These are phyloP conservation scores for Gymnocheta viridis DNA, from an alignment of 2,888 invertebrate species.

Conservation along the genomic window DNA sequence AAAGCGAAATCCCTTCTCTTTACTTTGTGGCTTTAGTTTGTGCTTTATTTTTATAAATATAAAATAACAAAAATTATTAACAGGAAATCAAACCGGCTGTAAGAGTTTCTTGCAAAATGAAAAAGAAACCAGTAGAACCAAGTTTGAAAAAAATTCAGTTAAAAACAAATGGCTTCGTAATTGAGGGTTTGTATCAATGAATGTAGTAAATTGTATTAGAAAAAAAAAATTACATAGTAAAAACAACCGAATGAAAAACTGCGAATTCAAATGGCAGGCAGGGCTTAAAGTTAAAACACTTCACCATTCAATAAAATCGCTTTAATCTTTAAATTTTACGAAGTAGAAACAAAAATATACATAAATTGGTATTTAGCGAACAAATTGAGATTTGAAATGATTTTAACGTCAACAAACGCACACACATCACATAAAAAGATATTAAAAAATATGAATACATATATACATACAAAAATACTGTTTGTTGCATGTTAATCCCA, in stretches of 20 bases:
- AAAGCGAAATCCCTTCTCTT: constrained; percentile 24
- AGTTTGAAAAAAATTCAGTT: constrained; percentile 22
- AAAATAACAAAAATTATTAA: constrained; percentile 66
- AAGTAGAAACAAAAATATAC: background rate
- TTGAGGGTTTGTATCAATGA: background rate
- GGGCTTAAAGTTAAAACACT: constrained; percentile 18
- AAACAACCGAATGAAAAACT: background rate
- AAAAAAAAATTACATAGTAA: background rate
- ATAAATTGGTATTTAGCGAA: background rate
- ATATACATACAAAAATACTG: background rate
- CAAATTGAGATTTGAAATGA: background rate
- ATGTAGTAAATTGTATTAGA: background rate
- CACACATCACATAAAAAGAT: background rate
- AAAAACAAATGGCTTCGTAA: constrained; percentile 18
- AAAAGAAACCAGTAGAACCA: constrained; percentile 46
- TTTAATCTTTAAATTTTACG: background rate
- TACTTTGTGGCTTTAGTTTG: constrained; percentile 2
- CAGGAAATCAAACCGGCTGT: constrained; percentile 76
- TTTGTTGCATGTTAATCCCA: constrained; percentile 72
- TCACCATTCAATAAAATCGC: background rate
- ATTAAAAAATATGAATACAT: background rate
- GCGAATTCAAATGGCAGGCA: constrained; percentile 2
- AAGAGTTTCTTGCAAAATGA: constrained; percentile 65
- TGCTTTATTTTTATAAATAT: constrained; percentile 35
- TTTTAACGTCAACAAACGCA: background rate